These are phyloP conservation scores for Melanogrammus aeglefinus DNA, from an alignment of 2,797 vertebrate species.

Conservation along the genomic window DNA sequence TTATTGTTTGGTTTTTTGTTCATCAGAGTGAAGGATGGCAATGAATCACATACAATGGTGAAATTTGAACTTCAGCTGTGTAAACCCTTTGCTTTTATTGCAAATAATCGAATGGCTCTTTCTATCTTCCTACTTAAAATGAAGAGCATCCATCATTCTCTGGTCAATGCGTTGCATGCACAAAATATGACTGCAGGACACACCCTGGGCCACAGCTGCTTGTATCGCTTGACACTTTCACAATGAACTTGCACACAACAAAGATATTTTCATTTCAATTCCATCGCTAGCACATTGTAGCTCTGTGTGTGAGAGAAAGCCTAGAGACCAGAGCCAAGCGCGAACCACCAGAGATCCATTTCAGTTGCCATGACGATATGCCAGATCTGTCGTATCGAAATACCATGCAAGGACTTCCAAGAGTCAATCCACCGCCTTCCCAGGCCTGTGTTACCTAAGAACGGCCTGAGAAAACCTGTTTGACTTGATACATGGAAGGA, in stretches of 20 bases:
- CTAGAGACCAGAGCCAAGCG: conserved; percentile 43
- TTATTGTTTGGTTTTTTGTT: conserved; percentile 33
- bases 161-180: conserved; percentile 19
- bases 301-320: conserved; percentile 47
- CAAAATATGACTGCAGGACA: conserved; percentile 27
- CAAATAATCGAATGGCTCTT: neutral
- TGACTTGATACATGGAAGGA: conserved; percentile 11
- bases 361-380: conserved; percentile 40
- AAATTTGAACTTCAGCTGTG: neutral
- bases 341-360: conserved; percentile 43
- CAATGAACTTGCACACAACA: conserved; percentile 38
- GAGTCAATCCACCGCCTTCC: conserved; percentile 19
- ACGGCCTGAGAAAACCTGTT: neutral
- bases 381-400: conserved; percentile 32
- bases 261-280: conserved; percentile 38
- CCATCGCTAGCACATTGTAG: conserved; percentile 56
- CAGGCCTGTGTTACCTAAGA: conserved; percentile 12
- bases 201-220: conserved; percentile 35
- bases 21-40: conserved; percentile 24
- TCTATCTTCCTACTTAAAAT: neutral
- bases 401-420: conserved; percentile 19
- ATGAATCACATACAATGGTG: conserved; percentile 4
- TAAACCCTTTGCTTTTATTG: neutral
- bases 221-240: conserved; percentile 46
- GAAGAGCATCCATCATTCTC: conserved; percentile 30